Percentiles rank a stretch among this genome's conserved stretches.
phyloP scores from a whole-genome alignment of 2,113 vertebrate genomes.

The Macrotis lagotis region DNA sequence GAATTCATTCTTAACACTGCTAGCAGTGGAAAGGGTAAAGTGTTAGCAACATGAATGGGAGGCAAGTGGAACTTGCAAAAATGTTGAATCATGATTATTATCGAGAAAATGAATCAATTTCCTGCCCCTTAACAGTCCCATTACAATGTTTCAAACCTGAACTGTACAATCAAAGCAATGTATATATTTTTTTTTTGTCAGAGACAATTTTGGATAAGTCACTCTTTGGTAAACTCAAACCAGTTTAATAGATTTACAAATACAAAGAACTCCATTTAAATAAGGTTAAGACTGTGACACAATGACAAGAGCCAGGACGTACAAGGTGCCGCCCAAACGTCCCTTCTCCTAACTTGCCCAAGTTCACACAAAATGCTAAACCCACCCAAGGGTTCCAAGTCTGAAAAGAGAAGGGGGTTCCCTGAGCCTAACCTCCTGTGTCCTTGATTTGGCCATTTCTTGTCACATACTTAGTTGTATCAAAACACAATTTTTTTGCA shows the following conservation, averaged over 20 bases:
- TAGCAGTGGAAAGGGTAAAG: slow-evolving; percentile 75
- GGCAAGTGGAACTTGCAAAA: slow-evolving; percentile 62
- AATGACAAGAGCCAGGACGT: slow-evolving; percentile 79
- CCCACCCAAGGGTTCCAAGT: slow-evolving; percentile 67
- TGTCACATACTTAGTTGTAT: slow-evolving; percentile 78
- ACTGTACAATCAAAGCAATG: slow-evolving; percentile 85
- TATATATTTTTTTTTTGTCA: slow-evolving; percentile 80
- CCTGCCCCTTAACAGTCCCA: slow-evolving; percentile 82
- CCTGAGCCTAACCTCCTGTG: slow-evolving; percentile 77
- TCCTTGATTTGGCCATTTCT: slow-evolving; percentile 74
- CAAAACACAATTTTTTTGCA: slow-evolving; percentile 75
- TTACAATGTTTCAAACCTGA: slow-evolving; percentile 82
- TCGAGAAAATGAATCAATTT: slow-evolving; percentile 64
- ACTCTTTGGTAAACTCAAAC: slow-evolving; percentile 91
- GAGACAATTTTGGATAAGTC: slow-evolving; percentile 89
- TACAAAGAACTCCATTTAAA: slow-evolving; percentile 79
- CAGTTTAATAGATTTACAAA: slow-evolving; percentile 81
- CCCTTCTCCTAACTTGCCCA: slow-evolving; percentile 68
- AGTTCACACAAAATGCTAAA: slow-evolving; percentile 55
- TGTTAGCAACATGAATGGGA: slow-evolving; percentile 69
- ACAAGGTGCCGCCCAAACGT: slow-evolving; percentile 60
- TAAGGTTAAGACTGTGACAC: slow-evolving; percentile 79
- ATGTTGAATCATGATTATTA: slow-evolving; percentile 48
- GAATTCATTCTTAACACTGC: slow-evolving; percentile 78
- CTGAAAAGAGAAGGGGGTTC: slow-evolving; percentile 70